These are phyloP conservation scores for Mormyrus proboscirostris DNA, from an alignment of 2,797 vertebrate genomes.

Conservation along the genomic window DNA sequence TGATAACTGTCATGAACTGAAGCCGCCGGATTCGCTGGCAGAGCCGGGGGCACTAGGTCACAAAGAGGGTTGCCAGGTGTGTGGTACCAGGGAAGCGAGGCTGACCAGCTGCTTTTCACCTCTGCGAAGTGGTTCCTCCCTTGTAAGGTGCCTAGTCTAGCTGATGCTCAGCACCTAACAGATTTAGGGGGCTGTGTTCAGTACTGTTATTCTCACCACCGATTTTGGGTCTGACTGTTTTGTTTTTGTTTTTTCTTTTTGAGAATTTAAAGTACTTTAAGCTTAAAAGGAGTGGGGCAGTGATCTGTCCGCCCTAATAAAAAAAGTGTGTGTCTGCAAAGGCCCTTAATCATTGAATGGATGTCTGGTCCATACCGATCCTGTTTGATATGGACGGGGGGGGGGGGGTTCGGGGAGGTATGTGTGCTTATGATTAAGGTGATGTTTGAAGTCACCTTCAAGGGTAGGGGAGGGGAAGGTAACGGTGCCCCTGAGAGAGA, in stretches of 20 bases:
- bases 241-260: too few species aligned
- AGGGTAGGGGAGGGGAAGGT: not conserved
- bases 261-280: not conserved
- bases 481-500: not conserved
- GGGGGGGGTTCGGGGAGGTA: not conserved
- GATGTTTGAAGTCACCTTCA: not conserved
- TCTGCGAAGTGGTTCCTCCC: not conserved
- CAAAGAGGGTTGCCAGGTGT: not conserved
- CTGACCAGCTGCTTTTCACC: not conserved
- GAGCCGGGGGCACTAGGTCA: not conserved
- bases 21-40: not conserved
- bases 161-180: not conserved
- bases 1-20: not conserved
- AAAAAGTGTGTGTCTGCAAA: not conserved
- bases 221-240: not conserved
- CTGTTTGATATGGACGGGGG: not conserved
- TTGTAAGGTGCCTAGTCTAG: not conserved
- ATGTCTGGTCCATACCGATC: not conserved
- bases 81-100: not conserved
- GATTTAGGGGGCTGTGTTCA: not conserved
- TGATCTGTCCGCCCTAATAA: not conserved
- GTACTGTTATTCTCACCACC: not conserved
- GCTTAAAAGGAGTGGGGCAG: not conserved
- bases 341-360: not conserved
- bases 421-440: slow-evolving; percentile 6